Evolutionary conservation across 2,113 vertebrate genomes (phyloP), one percentile per base, ranked within the genome.

Genomic region (Origma solitaria): DNA sequence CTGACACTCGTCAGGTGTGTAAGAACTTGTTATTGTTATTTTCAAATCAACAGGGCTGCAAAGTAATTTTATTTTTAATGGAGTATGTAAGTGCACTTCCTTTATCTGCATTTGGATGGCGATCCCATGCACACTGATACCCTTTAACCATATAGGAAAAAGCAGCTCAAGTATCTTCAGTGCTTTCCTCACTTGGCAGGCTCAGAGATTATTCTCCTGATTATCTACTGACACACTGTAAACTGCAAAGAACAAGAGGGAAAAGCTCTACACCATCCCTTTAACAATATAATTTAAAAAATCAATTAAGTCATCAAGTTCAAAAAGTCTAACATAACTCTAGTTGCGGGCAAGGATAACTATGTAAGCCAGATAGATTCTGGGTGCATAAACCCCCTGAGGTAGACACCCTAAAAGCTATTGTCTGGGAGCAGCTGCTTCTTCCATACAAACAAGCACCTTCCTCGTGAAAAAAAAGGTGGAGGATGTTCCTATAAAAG

Each of bases 351-450:
- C 11, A 37, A 73, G 57, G 47, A 33, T 30, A 77, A 66, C 22
- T 28, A 6, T 13, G 4, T 2, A 22, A 21, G 33, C 4, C 35
- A 37, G 49, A 73, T 0, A 65, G 5, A 79, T 40, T 40, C 10
- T 8, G 14, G 19, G 42, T 66, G 35, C 20, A 25, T 10, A 62
- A 77, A 65, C 2, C 25, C 10, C 15, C 10, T 7, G n/a, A 58
- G 33, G 31, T 0, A 91, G 38, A 47, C 22, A 84, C 13, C 57
- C 61, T 30, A 77, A 54, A 91, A 44, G 8, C 30, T 50, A 10
- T 0, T 27, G 37, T 53, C 30, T 56, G 42, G 50, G 66, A 90
- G 66, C 13, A 47, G 49, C 40, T 86, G 38, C 25, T 76, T 49
- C 62, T 68, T 70, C 33, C 33, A 38, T 3, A 22, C 9, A 49